Base-by-base conservation (phyloP, 2,113 vertebrate genomes). In the Semicossyphus pulcher region DNA sequence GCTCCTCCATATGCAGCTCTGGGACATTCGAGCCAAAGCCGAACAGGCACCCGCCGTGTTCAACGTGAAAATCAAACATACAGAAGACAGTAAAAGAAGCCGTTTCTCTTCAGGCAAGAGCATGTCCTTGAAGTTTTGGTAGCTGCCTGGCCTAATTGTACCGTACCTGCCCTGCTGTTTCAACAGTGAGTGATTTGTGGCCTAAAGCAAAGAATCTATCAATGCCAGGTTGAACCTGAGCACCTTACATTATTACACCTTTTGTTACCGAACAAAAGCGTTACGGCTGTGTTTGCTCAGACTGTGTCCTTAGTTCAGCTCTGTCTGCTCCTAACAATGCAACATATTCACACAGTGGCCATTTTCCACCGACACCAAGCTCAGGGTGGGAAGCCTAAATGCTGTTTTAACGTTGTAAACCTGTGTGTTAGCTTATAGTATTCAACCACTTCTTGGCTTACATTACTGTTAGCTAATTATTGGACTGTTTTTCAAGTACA, bases 101-200 rank as follows among this genome's bases (percentile, higher is more conserved):
- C n/a, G 65, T 58, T 67, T 79, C 56, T 81, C 86, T 72, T 25
- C 66, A 58, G 85, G 85, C 90, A 82, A 81, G 81, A 85, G 78
- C 87, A 42, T 51, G 79, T 91, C 85, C 83, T 81, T 49, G 7
- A 77, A 26, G 41, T 78, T 81, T 53, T 56, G 36, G 78, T 47
- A 54, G 74, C 65, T 34, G 56, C 48, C 63, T 75, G 85, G 68
- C 86, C 86, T 87, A 73, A 88, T 87, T 88, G 69, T 84, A 73
- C 51, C 45, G 32, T 8, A 36, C 84, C 62, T 77, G 80, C 60
- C 70, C 70, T 25, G 61, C 65, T 81, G 71, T 76, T 86, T 74
- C 54, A 79, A 56, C 76, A 78, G 20, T 74, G 85, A 85, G 51
- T 54, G 69, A 90, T 82, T 80, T 62, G 49, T 81, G 72, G 81